A percentile compares a stretch with the other conserved stretches of the same genome.
phyloP scores from a whole-genome alignment of 2,113 vertebrate species.

The Phylloscopus trochilus region DNA sequence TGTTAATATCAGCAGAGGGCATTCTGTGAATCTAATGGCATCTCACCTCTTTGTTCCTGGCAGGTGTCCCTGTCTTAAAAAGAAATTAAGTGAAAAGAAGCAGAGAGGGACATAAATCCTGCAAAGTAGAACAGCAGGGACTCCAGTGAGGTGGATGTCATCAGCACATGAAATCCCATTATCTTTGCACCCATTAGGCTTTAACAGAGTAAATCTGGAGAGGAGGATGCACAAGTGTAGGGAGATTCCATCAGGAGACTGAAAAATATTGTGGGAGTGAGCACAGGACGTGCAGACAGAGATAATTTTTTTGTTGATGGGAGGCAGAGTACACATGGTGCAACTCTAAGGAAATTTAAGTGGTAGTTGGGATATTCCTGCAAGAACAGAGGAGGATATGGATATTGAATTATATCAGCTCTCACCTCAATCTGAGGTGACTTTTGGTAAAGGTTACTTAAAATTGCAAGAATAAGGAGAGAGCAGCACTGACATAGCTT shows the following conservation, averaged over 20 bases:
- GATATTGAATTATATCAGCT: not conserved
- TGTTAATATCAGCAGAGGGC: not conserved
- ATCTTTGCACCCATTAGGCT: not conserved
- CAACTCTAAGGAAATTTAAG: not conserved
- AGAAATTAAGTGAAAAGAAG: not conserved
- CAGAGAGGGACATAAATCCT: slow-evolving; percentile 3
- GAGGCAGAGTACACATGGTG: not conserved
- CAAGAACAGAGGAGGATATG: not conserved
- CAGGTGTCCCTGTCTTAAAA: not conserved
- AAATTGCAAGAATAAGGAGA: not conserved
- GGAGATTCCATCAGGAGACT: not conserved
- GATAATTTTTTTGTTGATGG: not conserved
- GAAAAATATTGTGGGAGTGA: not conserved
- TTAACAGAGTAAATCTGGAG: not conserved
- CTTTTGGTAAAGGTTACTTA: not conserved
- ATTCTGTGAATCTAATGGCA: not conserved
- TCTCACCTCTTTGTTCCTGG: not conserved
- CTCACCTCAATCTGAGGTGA: not conserved
- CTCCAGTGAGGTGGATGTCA: not conserved
- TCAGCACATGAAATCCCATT: not conserved
- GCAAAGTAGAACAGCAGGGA: not conserved
- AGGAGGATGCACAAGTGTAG: not conserved
- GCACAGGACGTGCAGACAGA: not conserved
- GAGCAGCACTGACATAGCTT: not conserved
- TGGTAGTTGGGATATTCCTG: not conserved